These are phyloP conservation scores for Acipenser ruthenus DNA, from an alignment of 2,797 vertebrate genomes.

Conservation along the genomic window DNA sequence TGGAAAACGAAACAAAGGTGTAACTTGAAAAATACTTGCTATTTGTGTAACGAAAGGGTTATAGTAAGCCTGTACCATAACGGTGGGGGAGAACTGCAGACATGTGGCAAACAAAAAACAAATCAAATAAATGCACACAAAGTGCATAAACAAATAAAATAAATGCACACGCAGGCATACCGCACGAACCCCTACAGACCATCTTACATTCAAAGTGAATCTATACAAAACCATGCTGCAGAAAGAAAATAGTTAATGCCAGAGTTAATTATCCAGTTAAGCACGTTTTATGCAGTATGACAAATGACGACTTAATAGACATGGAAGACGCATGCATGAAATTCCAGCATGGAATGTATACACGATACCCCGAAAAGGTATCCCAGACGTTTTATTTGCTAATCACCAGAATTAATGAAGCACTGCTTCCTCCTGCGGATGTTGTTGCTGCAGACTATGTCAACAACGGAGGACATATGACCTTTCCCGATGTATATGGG, in stretches of 20 bases:
- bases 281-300: slow-evolving; percentile 4
- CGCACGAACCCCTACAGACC: slow-evolving; percentile 4
- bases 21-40: too few species aligned
- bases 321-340: slow-evolving; percentile 5
- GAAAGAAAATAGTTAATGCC: slow-evolving; percentile 1
- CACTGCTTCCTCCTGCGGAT: background rate
- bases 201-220: slow-evolving; percentile 9
- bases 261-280: slow-evolving; percentile 3
- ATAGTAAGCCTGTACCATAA: too few species aligned
- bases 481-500: background rate
- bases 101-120: too few species aligned
- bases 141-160: too few species aligned
- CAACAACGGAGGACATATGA: background rate
- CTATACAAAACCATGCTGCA: slow-evolving; percentile 4
- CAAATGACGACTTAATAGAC: background rate
- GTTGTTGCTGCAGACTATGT: background rate
- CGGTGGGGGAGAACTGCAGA: too few species aligned
- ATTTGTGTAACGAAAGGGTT: too few species aligned
- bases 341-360: slow-evolving; percentile 3
- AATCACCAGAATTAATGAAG: background rate
- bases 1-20: too few species aligned
- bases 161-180: background rate
- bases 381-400: slow-evolving; percentile 13
- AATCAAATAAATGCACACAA: too few species aligned
- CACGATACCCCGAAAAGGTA: slow-evolving; percentile 7